A percentile compares a stretch with the other conserved stretches of the same genome.
Evolutionary conservation across 2,888 invertebrate species (phyloP).

Genomic region (Drosophila subquinaria): DNA sequence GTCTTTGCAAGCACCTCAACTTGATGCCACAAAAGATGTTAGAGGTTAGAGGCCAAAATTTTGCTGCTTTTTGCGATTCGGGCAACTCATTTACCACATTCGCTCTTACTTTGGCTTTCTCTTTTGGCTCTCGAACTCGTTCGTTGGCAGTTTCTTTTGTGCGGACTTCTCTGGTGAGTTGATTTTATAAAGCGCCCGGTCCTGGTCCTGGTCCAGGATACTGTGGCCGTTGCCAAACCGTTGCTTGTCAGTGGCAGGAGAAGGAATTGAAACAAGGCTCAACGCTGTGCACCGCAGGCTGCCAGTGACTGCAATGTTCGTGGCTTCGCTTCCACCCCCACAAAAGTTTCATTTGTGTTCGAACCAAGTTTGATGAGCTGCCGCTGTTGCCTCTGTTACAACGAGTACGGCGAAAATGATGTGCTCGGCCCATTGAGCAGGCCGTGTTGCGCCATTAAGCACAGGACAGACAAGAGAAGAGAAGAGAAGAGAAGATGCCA

Average conservation of each 20-base stretch:
- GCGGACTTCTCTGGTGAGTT: slow-evolving; percentile 66
- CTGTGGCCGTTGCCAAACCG: slow-evolving; percentile 35
- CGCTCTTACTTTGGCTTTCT: slow-evolving; percentile 2
- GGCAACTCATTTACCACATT: slow-evolving; percentile 42
- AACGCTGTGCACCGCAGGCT: slow-evolving; percentile 26
- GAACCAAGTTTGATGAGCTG: slow-evolving; percentile 76
- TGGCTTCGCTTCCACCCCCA: slow-evolving; percentile 46
- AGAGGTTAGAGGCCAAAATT: slow-evolving; percentile 66
- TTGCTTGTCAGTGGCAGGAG: slow-evolving; percentile 63
- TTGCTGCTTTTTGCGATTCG: slow-evolving; percentile 58
- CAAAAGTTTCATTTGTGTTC: slow-evolving; percentile 77
- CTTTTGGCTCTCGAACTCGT: slow-evolving; percentile 2
- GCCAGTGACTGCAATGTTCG: slow-evolving; percentile 43
- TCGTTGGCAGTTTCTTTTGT: slow-evolving; percentile 55
- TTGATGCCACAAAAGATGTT: slow-evolving; percentile 70
- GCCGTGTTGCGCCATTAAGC: slow-evolving; percentile 70
- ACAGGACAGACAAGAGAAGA: slow-evolving; percentile 32
- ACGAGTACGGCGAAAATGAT: slow-evolving; percentile 52
- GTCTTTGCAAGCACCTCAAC: slow-evolving; percentile 59
- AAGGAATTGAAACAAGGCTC: slow-evolving; percentile 23
- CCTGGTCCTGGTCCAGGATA: slow-evolving; percentile 34
- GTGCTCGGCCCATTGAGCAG: slow-evolving; percentile 69
- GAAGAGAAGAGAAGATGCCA: slow-evolving; percentile 20
- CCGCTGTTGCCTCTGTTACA: slow-evolving; percentile 10
- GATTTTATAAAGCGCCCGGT: slow-evolving; percentile 65